Conservation (phyloP, 2,113 vertebrate species). For the Alouatta palliata region DNA sequence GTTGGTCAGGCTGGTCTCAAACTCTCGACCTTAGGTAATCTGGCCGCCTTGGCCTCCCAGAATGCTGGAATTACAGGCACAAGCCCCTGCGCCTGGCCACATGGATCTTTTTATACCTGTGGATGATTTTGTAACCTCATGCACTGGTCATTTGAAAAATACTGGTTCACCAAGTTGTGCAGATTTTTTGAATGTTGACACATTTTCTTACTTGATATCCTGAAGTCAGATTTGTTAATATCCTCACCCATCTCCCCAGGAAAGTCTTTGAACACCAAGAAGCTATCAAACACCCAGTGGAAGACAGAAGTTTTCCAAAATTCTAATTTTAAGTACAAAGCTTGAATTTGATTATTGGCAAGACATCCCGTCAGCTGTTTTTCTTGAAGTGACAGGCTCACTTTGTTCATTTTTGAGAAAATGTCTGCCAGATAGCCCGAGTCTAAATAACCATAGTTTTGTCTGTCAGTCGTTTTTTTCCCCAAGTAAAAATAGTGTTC, state of each 20-base stretch:
- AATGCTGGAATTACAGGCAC: no score
- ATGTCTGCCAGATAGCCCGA: neutral
- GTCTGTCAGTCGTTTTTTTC: neutral
- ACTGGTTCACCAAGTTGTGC: neutral
- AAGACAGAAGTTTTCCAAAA: neutral
- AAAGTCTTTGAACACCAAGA: neutral
- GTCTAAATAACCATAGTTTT: neutral
- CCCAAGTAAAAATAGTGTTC: neutral
- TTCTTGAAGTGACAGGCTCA: constrained; percentile 14
- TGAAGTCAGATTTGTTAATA: neutral
- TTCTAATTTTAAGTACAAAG: neutral
- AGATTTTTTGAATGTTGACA: neutral
- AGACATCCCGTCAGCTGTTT: neutral
- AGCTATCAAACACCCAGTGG: neutral
- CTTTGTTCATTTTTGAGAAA: constrained; percentile 37
- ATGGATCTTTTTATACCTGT: neutral
- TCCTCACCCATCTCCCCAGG: neutral
- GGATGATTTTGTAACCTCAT: neutral
- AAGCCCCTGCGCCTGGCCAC: no score
- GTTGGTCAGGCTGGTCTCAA: no score
- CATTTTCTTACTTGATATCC: neutral
- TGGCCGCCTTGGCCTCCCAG: no score
- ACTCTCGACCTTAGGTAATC: no score
- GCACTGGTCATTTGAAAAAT: neutral
- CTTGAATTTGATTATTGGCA: neutral